These are phyloP conservation scores for Acrocyrtus sp. DNA, from an alignment of 2,888 invertebrate species.

Conservation along the genomic window DNA sequence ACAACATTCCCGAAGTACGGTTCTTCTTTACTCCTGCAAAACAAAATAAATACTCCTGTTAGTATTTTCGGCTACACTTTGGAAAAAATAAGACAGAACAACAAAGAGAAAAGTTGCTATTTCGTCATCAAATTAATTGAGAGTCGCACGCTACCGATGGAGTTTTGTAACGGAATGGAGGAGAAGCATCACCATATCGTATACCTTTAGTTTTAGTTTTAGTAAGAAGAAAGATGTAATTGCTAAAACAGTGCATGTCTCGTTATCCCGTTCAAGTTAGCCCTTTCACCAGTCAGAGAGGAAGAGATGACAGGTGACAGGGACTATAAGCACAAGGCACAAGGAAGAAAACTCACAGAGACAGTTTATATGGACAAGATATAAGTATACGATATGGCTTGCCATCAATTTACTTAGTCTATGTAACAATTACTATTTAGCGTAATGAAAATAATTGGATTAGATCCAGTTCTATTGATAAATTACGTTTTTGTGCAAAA, in stretches of 20 bases:
- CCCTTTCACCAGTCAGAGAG: background rate
- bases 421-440: background rate
- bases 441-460: constrained; percentile 30
- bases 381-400: background rate
- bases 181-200: background rate
- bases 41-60: constrained; percentile 44
- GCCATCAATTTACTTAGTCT: background rate
- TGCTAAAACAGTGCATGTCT: background rate
- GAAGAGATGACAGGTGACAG: constrained; percentile 29
- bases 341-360: background rate
- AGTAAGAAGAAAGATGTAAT: background rate
- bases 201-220: no score
- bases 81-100: constrained; percentile 6
- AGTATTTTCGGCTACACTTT: background rate
- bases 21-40: constrained; percentile 75
- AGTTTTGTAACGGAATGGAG: background rate
- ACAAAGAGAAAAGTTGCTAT: background rate
- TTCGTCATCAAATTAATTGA: background rate
- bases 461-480: background rate
- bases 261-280: background rate
- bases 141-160: background rate
- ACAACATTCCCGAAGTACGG: constrained; percentile 85
- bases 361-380: background rate
- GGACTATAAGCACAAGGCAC: constrained; percentile 24
- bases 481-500: no score